Base-by-base conservation (phyloP, 2,797 vertebrate genomes). In the Sarcophilus harrisii region DNA sequence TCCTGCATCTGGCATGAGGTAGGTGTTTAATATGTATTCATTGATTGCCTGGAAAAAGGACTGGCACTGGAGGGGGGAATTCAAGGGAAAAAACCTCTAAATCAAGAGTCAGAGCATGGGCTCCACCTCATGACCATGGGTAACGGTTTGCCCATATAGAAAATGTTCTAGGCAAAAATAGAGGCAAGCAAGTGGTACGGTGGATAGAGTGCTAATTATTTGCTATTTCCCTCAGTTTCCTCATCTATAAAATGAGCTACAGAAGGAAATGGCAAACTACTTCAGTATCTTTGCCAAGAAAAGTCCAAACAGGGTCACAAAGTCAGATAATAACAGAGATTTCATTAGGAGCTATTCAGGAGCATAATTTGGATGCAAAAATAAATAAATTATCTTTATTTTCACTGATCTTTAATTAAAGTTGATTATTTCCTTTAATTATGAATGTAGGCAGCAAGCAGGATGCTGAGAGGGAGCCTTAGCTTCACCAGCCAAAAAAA, bases 1-100 rank as follows among this genome's bases (percentile, higher is more conserved):
- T 0, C 28, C 5, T 3, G 0, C 6, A 5, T 32, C 55, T 28
- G 59, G 45, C 3, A 9, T 3, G 0, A 14, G 32, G 92, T 5
- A 18, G 57, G 0, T 18, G 28, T 2, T n/a, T 58, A 9, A 13
- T 5, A 90, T 38, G 32, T 14, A 38, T 8, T n/a, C 2, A 0
- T 66, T n/a, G 32, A 18, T 27, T 21, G 57, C 32, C 90, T 91
- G 57, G 55, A 5, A 14, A 38, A 57, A 59, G 60, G 57, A 45
- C 9, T 60, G 55, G 21, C 12, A 38, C 62, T 52, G 6, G 10
- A 18, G 3, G 12, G 30, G 55, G 16, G 21, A 5, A 52, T 52
- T 52, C 52, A 52, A 52, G 52, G 52, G n/a, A 13, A 66, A n/a
- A 32, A 66, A 66, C 3, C 60, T 66, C 60, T 66, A n/a, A 66